Percentiles rank a stretch among this genome's conserved stretches.
Conservation (phyloP, 2,797 vertebrate genomes). For the Momotus momota region DNA sequence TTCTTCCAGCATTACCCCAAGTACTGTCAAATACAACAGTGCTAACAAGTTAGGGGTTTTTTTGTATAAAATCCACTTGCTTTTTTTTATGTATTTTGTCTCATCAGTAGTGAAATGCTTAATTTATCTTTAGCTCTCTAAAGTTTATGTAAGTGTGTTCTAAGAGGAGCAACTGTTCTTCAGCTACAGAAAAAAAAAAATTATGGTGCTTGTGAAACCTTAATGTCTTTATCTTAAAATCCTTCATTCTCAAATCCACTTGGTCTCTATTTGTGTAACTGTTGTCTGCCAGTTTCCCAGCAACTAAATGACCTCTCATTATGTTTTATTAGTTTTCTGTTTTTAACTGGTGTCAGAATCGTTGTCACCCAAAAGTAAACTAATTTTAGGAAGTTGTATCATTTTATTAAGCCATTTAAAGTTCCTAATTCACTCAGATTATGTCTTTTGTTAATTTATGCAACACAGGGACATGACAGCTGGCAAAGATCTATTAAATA, state of each 20-base stretch:
- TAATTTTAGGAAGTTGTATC: background rate
- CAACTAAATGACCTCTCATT: background rate
- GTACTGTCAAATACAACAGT: background rate
- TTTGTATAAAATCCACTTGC: background rate
- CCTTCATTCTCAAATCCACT: background rate
- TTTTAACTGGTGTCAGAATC: background rate
- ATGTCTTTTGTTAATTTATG: background rate
- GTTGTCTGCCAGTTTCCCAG: background rate
- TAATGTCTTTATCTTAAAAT: background rate
- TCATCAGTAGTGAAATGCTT: background rate
- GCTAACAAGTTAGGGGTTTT: fast-evolving
- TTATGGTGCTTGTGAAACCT: background rate
- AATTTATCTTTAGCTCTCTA: background rate
- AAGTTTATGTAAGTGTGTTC: background rate
- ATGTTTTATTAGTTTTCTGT: background rate
- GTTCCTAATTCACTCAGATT: background rate
- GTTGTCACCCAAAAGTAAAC: background rate
- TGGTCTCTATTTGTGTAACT: background rate
- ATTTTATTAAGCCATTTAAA: background rate
- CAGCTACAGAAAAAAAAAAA: background rate
- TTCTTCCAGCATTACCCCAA: background rate
- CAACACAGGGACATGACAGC: background rate
- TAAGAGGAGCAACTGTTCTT: background rate
- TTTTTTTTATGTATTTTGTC: background rate
- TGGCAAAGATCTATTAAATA: background rate